Conservation (phyloP, 2,888 invertebrate species). For the Drosophila eohydei region DNA sequence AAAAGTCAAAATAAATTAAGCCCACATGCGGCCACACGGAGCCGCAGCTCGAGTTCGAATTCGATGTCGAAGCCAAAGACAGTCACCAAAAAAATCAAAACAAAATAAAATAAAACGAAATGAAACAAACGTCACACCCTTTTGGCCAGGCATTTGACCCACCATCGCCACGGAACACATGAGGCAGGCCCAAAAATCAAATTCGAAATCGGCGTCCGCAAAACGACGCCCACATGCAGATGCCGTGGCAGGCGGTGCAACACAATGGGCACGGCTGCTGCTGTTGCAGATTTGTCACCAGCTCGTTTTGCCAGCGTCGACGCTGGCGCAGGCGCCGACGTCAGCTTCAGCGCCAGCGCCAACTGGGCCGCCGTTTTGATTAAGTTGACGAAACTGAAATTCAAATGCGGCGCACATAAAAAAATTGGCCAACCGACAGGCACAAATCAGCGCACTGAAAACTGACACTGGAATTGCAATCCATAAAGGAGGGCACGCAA, state of each 20-base stretch:
- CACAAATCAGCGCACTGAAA: slow-evolving; percentile 41
- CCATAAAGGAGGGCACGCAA: background rate
- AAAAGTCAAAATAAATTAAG: slow-evolving; percentile 82
- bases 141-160: slow-evolving; percentile 79
- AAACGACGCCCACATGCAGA: slow-evolving; percentile 77
- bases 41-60: slow-evolving; percentile 32
- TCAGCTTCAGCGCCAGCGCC: slow-evolving; percentile 38
- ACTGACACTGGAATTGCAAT: slow-evolving; percentile 51
- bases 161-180: slow-evolving; percentile 21
- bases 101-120: background rate
- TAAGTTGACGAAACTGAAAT: slow-evolving; percentile 76
- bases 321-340: slow-evolving; percentile 22
- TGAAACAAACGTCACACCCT: slow-evolving; percentile 76
- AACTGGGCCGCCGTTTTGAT: slow-evolving; percentile 70
- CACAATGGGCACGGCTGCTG: slow-evolving; percentile 70
- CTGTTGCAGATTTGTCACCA: slow-evolving; percentile 70
- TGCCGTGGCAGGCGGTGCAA: slow-evolving; percentile 58
- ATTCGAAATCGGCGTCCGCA: slow-evolving; percentile 64
- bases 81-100: slow-evolving; percentile 69
- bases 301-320: slow-evolving; percentile 59
- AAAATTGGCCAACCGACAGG: slow-evolving; percentile 28
- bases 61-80: slow-evolving; percentile 55
- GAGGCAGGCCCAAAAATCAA: slow-evolving; percentile 54
- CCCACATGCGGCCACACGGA: slow-evolving; percentile 68
- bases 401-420: slow-evolving; percentile 58